Conservation (phyloP, 2,797 vertebrate genomes). For the Delichon dasypus region DNA sequence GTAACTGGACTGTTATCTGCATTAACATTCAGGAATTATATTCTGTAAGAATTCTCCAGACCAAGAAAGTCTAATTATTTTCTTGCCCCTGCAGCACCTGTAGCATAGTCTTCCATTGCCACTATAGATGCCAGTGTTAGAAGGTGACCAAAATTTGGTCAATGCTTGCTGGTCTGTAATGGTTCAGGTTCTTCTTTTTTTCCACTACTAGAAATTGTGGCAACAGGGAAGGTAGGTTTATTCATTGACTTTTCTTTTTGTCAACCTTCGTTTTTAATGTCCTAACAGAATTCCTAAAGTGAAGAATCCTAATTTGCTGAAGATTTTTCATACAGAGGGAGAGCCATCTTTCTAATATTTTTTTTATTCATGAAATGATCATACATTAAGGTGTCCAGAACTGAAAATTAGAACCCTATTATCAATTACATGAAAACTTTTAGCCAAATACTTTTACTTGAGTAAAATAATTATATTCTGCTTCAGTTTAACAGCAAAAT, state of each 20-base stretch:
- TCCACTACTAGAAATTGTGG: not conserved
- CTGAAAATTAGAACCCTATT: not conserved
- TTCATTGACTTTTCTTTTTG: not conserved
- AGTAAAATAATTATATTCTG: not conserved
- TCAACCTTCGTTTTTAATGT: not conserved
- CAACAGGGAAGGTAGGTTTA: not conserved
- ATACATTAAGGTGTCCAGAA: not conserved
- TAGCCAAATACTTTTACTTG: not conserved
- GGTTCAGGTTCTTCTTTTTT: not conserved
- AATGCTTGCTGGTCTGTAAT: not conserved
- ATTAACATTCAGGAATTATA: not conserved
- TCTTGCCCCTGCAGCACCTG: not conserved
- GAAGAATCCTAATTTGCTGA: not conserved
- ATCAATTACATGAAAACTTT: not conserved
- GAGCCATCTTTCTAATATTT: not conserved
- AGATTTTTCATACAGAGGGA: not conserved
- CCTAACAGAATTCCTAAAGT: not conserved
- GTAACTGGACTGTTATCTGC: not conserved
- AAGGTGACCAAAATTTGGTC: not conserved
- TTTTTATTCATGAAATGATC: not conserved
- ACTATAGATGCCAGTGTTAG: not conserved
- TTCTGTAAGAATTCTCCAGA: not conserved
- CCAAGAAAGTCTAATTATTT: not conserved
- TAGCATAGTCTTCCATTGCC: not conserved
- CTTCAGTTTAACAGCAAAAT: not conserved